Conservation (phyloP, 2,797 vertebrate species). For the Pogoniulus pusillus region DNA sequence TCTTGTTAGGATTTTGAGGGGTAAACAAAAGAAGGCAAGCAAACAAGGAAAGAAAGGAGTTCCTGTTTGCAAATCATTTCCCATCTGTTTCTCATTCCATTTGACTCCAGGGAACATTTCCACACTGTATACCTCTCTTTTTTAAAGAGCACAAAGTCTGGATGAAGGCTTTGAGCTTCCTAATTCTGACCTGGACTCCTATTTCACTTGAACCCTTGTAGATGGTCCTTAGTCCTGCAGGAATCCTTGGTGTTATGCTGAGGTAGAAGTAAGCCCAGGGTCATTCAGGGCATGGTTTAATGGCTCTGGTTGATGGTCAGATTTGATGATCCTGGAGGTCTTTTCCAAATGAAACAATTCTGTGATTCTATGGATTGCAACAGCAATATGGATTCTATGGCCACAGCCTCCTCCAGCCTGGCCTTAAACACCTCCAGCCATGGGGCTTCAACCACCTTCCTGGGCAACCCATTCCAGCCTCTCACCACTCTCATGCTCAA, state of each 20-base stretch:
- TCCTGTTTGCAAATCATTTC: conserved; percentile 56
- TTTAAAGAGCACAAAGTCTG: neutral
- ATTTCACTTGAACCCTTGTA: neutral
- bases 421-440: no score
- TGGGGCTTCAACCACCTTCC: no score
- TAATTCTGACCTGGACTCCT: neutral
- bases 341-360: no score
- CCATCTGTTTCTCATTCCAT: conserved; percentile 69
- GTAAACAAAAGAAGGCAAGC: conserved; percentile 58
- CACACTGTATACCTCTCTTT: neutral
- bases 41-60: conserved; percentile 31
- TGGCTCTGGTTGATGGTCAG: no score
- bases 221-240: neutral
- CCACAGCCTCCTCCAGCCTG: no score
- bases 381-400: no score
- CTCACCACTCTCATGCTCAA: no score
- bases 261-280: accelerated
- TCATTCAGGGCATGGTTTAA: no score
- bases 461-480: no score
- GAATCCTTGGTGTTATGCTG: neutral
- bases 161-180: neutral
- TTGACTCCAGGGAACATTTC: neutral
- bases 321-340: no score
- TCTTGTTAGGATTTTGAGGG: conserved; percentile 24
- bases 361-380: no score